These are phyloP conservation scores for Oceanodroma leucorhoa DNA, from an alignment of 2,797 vertebrate species.

Conservation along the genomic window DNA sequence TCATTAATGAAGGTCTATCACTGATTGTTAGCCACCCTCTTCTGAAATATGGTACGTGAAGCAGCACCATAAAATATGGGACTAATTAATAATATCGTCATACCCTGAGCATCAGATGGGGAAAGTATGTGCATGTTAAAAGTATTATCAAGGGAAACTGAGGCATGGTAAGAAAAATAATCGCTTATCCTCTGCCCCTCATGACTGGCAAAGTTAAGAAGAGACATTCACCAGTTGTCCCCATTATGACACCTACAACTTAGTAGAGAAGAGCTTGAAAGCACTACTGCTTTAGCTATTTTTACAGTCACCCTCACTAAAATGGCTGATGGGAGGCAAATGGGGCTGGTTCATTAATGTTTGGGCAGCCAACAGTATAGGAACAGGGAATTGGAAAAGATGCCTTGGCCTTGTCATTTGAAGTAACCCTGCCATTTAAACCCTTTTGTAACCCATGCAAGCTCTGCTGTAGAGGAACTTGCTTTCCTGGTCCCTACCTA, in stretches of 20 bases:
- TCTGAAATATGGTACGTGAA: neutral
- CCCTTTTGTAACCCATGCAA: neutral
- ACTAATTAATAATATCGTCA: neutral
- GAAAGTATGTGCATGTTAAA: neutral
- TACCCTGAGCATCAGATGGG: neutral
- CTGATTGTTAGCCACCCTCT: neutral
- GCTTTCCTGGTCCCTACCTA: neutral
- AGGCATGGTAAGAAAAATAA: neutral
- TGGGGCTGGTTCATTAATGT: accelerated
- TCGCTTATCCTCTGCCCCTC: neutral
- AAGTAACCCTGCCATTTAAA: neutral
- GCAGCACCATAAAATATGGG: neutral
- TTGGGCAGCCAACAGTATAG: neutral
- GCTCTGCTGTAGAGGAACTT: neutral
- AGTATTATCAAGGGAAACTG: neutral
- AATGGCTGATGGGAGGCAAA: neutral
- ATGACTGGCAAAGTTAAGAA: neutral
- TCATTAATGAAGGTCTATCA: neutral
- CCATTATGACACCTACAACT: neutral
- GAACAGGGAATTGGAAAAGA: neutral
- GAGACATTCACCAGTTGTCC: neutral
- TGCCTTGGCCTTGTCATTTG: neutral
- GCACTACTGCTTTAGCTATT: neutral
- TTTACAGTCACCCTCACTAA: neutral
- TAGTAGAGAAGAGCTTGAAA: neutral